Conservation (phyloP, 2,888 invertebrate species). For the Sarcophaga subvicina region DNA sequence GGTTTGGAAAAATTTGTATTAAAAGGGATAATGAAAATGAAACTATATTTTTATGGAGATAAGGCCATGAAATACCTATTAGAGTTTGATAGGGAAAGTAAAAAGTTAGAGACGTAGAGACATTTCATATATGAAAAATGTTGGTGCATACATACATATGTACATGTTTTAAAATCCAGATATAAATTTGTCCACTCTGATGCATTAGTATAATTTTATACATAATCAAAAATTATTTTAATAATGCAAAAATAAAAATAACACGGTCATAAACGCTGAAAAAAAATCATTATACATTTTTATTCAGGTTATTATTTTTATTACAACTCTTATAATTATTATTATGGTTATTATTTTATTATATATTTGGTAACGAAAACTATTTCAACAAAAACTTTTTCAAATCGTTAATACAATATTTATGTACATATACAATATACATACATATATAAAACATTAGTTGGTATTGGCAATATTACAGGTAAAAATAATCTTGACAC, state of each 20-base stretch:
- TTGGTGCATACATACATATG: too few relatives aligned
- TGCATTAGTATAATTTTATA: conserved; percentile 2
- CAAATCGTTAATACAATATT: not conserved
- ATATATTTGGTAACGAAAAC: not conserved
- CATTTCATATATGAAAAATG: too few relatives aligned
- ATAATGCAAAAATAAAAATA: conserved; percentile 15
- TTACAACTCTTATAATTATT: conserved; percentile 2
- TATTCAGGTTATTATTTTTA: conserved; percentile 37
- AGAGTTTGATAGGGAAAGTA: too few relatives aligned
- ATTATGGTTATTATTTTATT: not conserved
- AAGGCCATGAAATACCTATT: too few relatives aligned
- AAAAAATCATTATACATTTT: conserved; percentile 35
- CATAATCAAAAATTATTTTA: not conserved
- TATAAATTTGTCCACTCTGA: conserved; percentile 41
- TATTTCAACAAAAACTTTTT: not conserved
- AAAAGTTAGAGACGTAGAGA: not conserved
- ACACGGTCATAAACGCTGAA: conserved; percentile 34
- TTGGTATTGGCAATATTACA: not conserved
- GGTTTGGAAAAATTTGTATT: too few relatives aligned
- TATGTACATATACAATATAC: not conserved
- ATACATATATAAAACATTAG: not conserved
- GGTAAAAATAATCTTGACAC: not conserved
- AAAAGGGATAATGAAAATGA: too few relatives aligned
- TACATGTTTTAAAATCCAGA: not conserved
- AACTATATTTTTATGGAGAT: too few relatives aligned